A percentile compares a stretch with the other conserved stretches of the same genome.
Evolutionary conservation across 2,113 vertebrate species (phyloP).

Genomic region (Laticauda laticaudata): DNA sequence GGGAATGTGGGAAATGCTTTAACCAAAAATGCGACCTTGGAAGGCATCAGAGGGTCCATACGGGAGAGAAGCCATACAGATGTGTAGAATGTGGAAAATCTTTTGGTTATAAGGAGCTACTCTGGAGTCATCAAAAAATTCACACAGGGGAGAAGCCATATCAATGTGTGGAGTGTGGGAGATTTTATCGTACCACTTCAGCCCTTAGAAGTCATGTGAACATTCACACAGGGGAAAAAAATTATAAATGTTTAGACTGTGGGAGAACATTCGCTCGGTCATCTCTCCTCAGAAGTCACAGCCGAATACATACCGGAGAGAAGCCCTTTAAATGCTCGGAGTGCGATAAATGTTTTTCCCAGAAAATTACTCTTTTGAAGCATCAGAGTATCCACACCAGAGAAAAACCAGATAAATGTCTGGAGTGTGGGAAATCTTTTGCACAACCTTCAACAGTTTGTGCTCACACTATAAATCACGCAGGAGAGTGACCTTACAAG

Average conservation of each 20-base stretch:
- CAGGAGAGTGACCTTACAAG: not conserved
- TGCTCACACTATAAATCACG: not conserved
- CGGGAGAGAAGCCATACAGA: not conserved
- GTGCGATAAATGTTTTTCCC: not conserved
- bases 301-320: too few relatives aligned
- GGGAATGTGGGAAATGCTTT: not conserved
- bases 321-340: too few relatives aligned
- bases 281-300: too few relatives aligned
- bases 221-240: not conserved
- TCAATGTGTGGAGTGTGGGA: not conserved
- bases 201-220: not conserved
- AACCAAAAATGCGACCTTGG: not conserved
- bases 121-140: not conserved
- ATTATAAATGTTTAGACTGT: not conserved
- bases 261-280: too few relatives aligned
- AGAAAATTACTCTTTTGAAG: not conserved
- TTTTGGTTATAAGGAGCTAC: not conserved
- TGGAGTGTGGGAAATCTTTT: not conserved
- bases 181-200: not conserved
- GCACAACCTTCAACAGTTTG: not conserved
- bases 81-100: not conserved
- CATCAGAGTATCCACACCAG: not conserved
- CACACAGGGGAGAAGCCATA: not conserved
- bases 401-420: not conserved
- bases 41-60: not conserved